Evolutionary conservation across 2,888 invertebrate species (phyloP), one percentile per base, ranked within the genome.

Genomic region (Orthosia gracilis): DNA sequence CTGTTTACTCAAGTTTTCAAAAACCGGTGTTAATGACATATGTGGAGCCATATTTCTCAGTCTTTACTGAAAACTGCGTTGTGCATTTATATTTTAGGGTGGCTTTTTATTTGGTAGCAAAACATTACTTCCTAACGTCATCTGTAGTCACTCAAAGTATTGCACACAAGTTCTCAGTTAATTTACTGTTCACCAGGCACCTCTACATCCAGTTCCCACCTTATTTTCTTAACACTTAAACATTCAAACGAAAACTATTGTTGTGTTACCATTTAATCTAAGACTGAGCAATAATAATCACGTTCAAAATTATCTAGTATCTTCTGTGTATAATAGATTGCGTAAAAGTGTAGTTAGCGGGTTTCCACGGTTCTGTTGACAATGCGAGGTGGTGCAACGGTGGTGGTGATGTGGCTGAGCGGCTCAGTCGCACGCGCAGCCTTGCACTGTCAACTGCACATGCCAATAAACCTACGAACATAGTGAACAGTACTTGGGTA

Each of bases 361-460:
- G 94, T 94, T 96, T 94, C 95, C 95, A 95, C 96, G 95, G 94
- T 92, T 87, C 88, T 93, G 92, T 93, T 90, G 93, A 95, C 95
- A 96, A 94, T 95, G 94, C 90, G 90, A 91, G 91, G 92, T 94
- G 94, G 94, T 95, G 96, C 93, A 95, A 95, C 94, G 92, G 93
- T 92, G 93, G 91, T 91, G 89, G 89, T 88, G 80, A 79, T 84
- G 84, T 89, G 88, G 85, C 88, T 85, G 87, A 84, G 88, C 88
- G 88, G 90, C 85, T 94, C 94, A 95, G 94, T 95, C 93, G 92
- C 89, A 91, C 93, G 93, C 94, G 94, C 89, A 90, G 91, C 90
- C 90, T 93, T 92, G 93, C 89, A 91, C 93, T 92, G 95, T 92
- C 92, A 92, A 92, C 94, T 90, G 86, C 88, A 89, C 89, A 89